These are phyloP conservation scores for Leptodactylus fallax DNA, from an alignment of 2,797 vertebrate genomes.

Conservation along the genomic window DNA sequence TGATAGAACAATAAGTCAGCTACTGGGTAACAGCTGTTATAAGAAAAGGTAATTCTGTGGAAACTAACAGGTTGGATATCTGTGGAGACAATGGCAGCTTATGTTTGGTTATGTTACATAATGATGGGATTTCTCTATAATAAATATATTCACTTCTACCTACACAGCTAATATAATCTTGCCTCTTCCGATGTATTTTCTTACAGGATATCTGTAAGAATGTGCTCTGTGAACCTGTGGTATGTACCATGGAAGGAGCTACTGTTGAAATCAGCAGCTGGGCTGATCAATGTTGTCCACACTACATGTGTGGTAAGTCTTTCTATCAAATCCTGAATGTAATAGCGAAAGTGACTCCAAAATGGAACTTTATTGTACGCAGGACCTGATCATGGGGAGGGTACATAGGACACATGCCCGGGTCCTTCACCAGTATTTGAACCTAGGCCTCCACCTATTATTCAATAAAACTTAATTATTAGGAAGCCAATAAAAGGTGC, in stretches of 20 bases:
- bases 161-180: background rate
- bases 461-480: too few species aligned
- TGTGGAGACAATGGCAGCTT: background rate
- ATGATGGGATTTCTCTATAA: background rate
- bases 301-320: conserved; percentile 10
- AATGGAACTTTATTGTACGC: too few species aligned
- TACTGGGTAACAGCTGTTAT: too few species aligned
- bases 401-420: too few species aligned
- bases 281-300: conserved; percentile 6
- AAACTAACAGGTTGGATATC: background rate
- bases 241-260: background rate
- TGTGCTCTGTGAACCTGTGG: background rate
- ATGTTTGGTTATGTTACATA: background rate
- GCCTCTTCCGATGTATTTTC: background rate
- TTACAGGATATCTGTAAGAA: background rate
- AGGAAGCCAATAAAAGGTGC: too few species aligned
- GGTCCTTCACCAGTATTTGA: too few species aligned
- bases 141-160: background rate
- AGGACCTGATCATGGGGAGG: too few species aligned
- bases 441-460: too few species aligned
- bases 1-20: background rate
- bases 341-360: background rate
- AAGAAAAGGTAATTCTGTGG: background rate
- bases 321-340: background rate
- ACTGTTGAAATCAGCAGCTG: background rate